Conservation (phyloP, 2,888 invertebrate genomes). For the Strigamia crassipes region DNA sequence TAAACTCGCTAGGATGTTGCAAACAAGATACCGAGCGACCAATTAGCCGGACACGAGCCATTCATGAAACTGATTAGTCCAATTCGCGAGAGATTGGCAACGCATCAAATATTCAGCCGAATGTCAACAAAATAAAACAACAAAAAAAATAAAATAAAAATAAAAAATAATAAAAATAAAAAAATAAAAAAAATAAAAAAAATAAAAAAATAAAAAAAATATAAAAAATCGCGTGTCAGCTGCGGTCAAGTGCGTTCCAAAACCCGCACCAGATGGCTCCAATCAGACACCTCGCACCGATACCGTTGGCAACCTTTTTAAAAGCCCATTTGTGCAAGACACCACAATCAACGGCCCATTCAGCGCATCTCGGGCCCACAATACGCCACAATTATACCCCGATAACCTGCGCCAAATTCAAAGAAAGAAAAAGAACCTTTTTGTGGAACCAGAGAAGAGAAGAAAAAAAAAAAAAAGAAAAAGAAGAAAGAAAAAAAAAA, state of each 20-base stretch:
- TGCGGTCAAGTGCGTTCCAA: background rate
- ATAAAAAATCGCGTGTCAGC: slow-evolving; percentile 20
- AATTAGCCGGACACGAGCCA: slow-evolving; percentile 10
- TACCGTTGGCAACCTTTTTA: background rate
- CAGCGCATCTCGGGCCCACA: background rate
- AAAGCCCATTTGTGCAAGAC: background rate
- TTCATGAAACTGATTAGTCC: slow-evolving; percentile 4
- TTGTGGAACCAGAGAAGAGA: too few relatives aligned
- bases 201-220: background rate
- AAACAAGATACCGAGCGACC: slow-evolving; percentile 10
- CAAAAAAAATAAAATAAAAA: too few relatives aligned
- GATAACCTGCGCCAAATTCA: slow-evolving; percentile 32
- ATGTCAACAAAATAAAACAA: too few relatives aligned
- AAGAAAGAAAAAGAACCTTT: slow-evolving; percentile 52
- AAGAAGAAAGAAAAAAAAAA: slow-evolving; percentile 52
- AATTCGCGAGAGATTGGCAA: background rate
- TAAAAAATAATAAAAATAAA: too few relatives aligned
- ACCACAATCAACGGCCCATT: background rate
- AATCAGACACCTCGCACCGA: background rate
- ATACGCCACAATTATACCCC: background rate
- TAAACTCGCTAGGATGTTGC: background rate
- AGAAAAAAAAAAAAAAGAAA: too few relatives aligned
- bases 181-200: too few relatives aligned
- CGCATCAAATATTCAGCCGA: background rate
- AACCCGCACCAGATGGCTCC: background rate